These are phyloP conservation scores for Anthoscopus minutus DNA, from an alignment of 2,113 vertebrate species.

Conservation along the genomic window DNA sequence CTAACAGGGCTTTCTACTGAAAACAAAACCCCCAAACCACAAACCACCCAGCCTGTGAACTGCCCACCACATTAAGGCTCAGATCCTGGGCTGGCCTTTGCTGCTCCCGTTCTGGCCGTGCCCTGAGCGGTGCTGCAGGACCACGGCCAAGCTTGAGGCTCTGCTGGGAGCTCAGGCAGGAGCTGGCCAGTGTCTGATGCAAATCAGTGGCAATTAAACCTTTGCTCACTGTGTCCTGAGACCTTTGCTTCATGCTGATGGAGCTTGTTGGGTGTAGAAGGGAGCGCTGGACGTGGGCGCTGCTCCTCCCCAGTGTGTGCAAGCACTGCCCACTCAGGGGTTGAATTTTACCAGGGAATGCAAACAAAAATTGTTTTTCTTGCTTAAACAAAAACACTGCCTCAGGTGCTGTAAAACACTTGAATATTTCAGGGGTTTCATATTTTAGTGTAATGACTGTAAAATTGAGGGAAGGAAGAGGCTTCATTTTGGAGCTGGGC, in stretches of 20 bases:
- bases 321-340: rapidly evolving
- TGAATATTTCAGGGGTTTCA: not conserved
- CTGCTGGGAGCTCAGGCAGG: not conserved
- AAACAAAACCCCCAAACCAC: not conserved
- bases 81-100: not conserved
- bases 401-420: not conserved
- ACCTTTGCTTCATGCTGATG: not conserved
- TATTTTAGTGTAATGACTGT: not conserved
- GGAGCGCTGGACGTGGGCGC: not conserved
- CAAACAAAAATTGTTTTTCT: not conserved
- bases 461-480: not conserved
- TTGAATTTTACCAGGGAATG: not conserved
- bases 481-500: not conserved
- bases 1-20: not conserved
- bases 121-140: not conserved
- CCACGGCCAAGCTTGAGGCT: not conserved
- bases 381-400: not conserved
- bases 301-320: not conserved
- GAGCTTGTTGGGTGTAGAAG: not conserved
- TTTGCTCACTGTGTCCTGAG: not conserved
- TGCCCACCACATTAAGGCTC: not conserved
- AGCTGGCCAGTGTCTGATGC: not conserved
- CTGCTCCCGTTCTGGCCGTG: rapidly evolving
- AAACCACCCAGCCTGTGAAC: rapidly evolving
- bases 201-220: not conserved